Percentiles rank a stretch among this genome's conserved stretches.
Evolutionary conservation across 2,113 vertebrate genomes (phyloP).

Genomic region (Tinamus guttatus): DNA sequence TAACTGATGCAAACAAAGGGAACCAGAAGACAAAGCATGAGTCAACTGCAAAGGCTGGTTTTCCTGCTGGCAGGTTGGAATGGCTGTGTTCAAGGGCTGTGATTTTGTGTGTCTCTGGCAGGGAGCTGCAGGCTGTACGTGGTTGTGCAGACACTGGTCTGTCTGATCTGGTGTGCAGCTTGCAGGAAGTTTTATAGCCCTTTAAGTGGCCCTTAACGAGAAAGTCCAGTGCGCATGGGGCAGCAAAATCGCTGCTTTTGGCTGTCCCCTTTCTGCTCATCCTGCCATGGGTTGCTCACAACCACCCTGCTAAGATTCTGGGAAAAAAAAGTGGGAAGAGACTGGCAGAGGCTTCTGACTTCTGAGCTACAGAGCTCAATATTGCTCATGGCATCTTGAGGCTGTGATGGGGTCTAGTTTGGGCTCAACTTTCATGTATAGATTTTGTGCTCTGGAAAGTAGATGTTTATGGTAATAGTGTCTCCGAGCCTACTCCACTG

Average conservation of each 20-base stretch:
- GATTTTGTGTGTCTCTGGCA: not conserved
- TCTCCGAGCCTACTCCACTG: not conserved
- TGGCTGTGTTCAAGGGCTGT: not conserved
- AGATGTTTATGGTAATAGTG: not conserved
- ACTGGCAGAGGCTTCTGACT: not conserved
- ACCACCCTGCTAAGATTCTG: not conserved
- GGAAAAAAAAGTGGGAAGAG: not conserved
- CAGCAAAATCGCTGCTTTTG: not conserved
- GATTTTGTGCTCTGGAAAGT: conserved; percentile 22
- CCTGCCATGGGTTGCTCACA: not conserved
- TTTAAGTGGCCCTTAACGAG: not conserved
- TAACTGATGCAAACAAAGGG: not conserved
- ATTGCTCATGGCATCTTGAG: conserved; percentile 34
- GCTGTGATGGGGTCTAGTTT: conserved; percentile 12
- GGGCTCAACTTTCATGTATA: not conserved
- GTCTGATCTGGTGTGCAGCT: not conserved
- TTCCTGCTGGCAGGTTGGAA: not conserved
- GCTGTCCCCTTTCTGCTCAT: not conserved
- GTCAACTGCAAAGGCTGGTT: not conserved
- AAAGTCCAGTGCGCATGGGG: fast-evolving
- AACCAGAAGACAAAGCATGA: not conserved
- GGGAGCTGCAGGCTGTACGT: not conserved
- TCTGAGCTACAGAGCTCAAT: not conserved
- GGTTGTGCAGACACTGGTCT: not conserved
- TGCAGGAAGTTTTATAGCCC: not conserved